phyloP scores from a whole-genome alignment of 2,888 invertebrate genomes.

The Ectemnius cavifrons region DNA sequence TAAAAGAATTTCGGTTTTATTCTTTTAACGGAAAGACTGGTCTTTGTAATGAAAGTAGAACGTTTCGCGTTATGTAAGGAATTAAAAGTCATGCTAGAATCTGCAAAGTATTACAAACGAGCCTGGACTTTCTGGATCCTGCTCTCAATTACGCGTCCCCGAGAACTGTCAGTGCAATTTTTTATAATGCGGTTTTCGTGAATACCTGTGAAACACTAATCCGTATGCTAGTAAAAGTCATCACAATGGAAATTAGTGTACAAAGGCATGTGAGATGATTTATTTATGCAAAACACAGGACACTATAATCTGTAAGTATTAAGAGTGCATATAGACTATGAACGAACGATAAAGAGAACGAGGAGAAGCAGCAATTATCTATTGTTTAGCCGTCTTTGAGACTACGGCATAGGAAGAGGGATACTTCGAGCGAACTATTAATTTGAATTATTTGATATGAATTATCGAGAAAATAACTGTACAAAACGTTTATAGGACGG shows the following conservation, averaged over 20 bases:
- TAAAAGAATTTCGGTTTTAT: too few species aligned
- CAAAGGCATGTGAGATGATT: slow-evolving; percentile 37
- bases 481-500: slow-evolving; percentile 70
- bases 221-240: slow-evolving; percentile 14
- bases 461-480: slow-evolving; percentile 65
- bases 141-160: neutral
- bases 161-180: neutral
- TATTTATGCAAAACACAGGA: slow-evolving; percentile 8
- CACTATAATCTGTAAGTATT: slow-evolving; percentile 50
- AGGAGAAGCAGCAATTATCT: slow-evolving; percentile 20
- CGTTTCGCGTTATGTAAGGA: too few species aligned
- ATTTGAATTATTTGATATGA: slow-evolving; percentile 66
- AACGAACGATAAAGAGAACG: neutral
- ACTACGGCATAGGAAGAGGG: slow-evolving; percentile 33
- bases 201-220: slow-evolving; percentile 8
- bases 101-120: too few species aligned
- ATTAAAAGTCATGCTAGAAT: too few species aligned
- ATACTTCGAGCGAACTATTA: slow-evolving; percentile 53
- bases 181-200: slow-evolving; percentile 12
- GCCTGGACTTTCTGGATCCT: neutral
- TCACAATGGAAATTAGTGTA: slow-evolving; percentile 32
- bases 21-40: too few species aligned
- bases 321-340: slow-evolving; percentile 15
- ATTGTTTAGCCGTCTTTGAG: slow-evolving; percentile 38
- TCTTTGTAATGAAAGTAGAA: too few species aligned